Percentiles rank a stretch among this genome's conserved stretches.
phyloP scores from a whole-genome alignment of 2,888 invertebrate species.

The Pachliopta kotzebuea region DNA sequence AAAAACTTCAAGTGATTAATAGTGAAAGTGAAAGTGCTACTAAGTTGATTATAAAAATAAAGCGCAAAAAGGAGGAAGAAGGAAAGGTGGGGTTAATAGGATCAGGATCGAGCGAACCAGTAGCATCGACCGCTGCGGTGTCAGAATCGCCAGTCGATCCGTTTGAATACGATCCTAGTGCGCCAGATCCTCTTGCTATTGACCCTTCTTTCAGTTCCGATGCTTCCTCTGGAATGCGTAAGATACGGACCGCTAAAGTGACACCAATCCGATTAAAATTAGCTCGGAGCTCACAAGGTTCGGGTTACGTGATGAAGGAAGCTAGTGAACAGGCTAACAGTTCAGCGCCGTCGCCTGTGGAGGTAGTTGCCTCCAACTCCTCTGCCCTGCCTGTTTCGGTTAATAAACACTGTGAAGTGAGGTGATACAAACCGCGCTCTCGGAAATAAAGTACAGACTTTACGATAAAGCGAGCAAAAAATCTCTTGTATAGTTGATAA shows the following conservation, averaged over 20 bases:
- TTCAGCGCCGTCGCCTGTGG: slow-evolving; percentile 34
- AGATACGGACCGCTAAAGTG: slow-evolving; percentile 83
- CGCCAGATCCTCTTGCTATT: slow-evolving; percentile 69
- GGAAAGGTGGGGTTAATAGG: slow-evolving; percentile 49
- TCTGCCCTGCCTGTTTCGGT: slow-evolving; percentile 75
- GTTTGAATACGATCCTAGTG: slow-evolving; percentile 70
- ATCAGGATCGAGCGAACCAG: slow-evolving; percentile 37
- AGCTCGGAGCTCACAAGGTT: slow-evolving; percentile 89
- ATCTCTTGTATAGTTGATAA: slow-evolving; percentile 47
- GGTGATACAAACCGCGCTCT: slow-evolving; percentile 84
- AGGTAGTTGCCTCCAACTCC: slow-evolving; percentile 34
- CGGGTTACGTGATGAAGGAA: slow-evolving; percentile 82
- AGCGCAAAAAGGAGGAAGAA: slow-evolving; percentile 72
- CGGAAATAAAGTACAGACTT: slow-evolving; percentile 37
- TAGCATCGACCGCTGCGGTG: slow-evolving; percentile 53
- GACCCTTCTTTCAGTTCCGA: slow-evolving; percentile 67
- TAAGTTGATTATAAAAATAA: slow-evolving; percentile 89
- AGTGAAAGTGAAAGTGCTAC: slow-evolving; percentile 82
- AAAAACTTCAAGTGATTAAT: slow-evolving; percentile 74
- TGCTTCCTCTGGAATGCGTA: slow-evolving; percentile 68
- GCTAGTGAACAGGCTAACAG: slow-evolving; percentile 42
- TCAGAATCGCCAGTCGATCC: slow-evolving; percentile 62
- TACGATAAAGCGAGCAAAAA: slow-evolving; percentile 41
- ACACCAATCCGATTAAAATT: slow-evolving; percentile 92
- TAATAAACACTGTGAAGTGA: slow-evolving; percentile 92